Percentiles rank a stretch among this genome's conserved stretches.
phyloP scores from a whole-genome alignment of 2,797 vertebrate species.

The Gymnodraco acuticeps region DNA sequence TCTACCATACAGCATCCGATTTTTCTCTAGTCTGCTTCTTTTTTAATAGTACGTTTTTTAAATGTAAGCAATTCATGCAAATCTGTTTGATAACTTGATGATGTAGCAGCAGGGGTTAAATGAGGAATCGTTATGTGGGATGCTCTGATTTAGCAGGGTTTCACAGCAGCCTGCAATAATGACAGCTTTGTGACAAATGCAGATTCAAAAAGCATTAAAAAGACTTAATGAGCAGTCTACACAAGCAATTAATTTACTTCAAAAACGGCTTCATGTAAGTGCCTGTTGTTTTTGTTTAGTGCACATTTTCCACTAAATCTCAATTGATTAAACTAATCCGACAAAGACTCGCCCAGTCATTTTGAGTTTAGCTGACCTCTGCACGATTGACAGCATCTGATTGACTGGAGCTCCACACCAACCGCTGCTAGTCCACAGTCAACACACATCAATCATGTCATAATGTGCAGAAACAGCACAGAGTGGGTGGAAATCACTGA shows the following conservation, averaged over 20 bases:
- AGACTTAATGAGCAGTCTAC: not conserved
- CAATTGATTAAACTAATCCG: slow-evolving; percentile 15
- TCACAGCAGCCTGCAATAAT: slow-evolving; percentile 20
- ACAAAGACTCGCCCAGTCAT: slow-evolving; percentile 10
- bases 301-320: slow-evolving; percentile 23
- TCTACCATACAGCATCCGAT: slow-evolving; percentile 33
- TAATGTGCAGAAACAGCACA: slow-evolving; percentile 37
- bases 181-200: slow-evolving; percentile 33
- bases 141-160: not conserved
- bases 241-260: not conserved
- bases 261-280: slow-evolving; percentile 1
- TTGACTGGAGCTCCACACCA: slow-evolving; percentile 11
- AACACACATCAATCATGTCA: slow-evolving; percentile 42
- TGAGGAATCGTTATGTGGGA: slow-evolving; percentile 22
- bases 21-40: slow-evolving; percentile 18
- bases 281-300: not conserved
- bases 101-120: slow-evolving; percentile 39
- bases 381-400: slow-evolving; percentile 32
- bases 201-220: slow-evolving; percentile 21
- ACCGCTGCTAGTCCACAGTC: slow-evolving; percentile 6
- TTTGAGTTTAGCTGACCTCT: slow-evolving; percentile 39
- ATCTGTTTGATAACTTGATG: slow-evolving; percentile 23
- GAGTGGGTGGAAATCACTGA: slow-evolving; percentile 3
- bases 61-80: slow-evolving; percentile 4
- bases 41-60: slow-evolving; percentile 13